Base-by-base conservation (phyloP, 2,888 invertebrate genomes). In the Beris chalybata region DNA sequence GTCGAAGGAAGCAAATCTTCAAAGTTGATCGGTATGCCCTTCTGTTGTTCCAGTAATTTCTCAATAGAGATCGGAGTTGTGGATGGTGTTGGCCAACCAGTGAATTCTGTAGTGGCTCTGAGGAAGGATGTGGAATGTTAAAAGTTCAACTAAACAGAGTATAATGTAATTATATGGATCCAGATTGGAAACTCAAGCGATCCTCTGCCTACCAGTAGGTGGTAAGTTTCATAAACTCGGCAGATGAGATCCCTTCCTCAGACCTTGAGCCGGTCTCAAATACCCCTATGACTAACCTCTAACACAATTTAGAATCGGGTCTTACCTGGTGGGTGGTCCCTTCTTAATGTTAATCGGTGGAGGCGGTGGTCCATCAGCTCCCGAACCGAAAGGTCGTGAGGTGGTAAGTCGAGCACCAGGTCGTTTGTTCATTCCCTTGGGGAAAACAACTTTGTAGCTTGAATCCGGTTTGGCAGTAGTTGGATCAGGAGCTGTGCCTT, bases 11-110 rank as follows among this genome's bases (percentile, higher is more conserved):
- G 68, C 4, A 80, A 68, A 67, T 84, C 76, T 29, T 84, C 83
- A 64, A 86, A 85, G 38, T 81, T 76, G 0, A 85, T 80, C 0
- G 86, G 84, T 9, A 84, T 83, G 3, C 88, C 86, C 0, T 87
- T 87, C 73, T 82, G 85, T 71, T 84, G 83, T 78, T 90, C 91
- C 57, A 93, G 76, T 6, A 91, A 83, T 76, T 91, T 91, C 75
- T 93, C 92, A 66, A 92, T 90, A 0, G 92, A 92, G 72, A 93
- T 88, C 0, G 93, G 92, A 0, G 93, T 93, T 0, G 93, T 93
- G 1, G 93, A 91, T 5, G 92, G 89, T 0, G 92, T 91, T 11
- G 93, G 93, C 94, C 94, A 94, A 13, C 94, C 94, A 12, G 93
- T 93, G 74, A 94, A 94, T 78, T 92, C 93, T 15, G 93, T 94